These are phyloP conservation scores for cat (Felis catus) DNA, from an alignment of 2,113 vertebrate genomes.

Conservation along the genomic window F.catus_Fca126_mat1.0 CM031426.1:21096501-21097000, in stretches of 20 bases:
- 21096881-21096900: neutral
- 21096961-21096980: constrained; percentile 76
- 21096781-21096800: neutral
- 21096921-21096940: constrained; percentile 29
- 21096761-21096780: neutral
- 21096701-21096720: neutral
- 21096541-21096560: neutral
- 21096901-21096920: neutral
- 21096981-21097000: constrained; percentile 71
- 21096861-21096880: neutral
- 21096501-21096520: too few relatives aligned
- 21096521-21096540: neutral
- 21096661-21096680: neutral
- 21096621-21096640: neutral
- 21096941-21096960: constrained; percentile 66
- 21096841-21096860: neutral
- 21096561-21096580: neutral
- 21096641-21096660: neutral
- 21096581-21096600: neutral
- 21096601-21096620: neutral
- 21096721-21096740: neutral
- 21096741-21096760: neutral
- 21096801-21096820: neutral
- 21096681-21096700: accelerated
- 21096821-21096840: neutral